Evolutionary conservation across 2,797 vertebrate species (phyloP), one percentile per base, ranked within the genome.

Genomic region (Periophthalmus magnuspinnatus): DNA sequence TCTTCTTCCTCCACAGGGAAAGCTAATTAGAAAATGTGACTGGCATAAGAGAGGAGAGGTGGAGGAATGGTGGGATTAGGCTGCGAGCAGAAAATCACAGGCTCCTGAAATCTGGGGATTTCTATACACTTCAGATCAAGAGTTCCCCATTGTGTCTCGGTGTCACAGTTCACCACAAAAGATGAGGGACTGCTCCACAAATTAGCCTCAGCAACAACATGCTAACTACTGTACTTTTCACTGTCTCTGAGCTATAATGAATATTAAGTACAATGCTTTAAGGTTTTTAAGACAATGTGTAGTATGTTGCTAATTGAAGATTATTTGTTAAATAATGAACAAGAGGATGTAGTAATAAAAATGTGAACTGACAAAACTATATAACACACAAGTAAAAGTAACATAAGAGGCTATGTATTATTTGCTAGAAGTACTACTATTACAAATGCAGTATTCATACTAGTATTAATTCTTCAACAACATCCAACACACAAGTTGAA

Each of bases 1-100:
- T 93, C 94, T 95, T 93, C 92, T 89, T 94, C 89, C 92, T 94
- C 94, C 93, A 83, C 74, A 77, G 78, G 93, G 92, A 93, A 91
- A 94, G 93, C 94, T 96, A 96, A 93, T 93, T 94, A 94, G 93
- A 94, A 95, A 95, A 94, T 91, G 93, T 91, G 95, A 94, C 91
- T 94, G 95, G 92, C 91, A 88, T 84, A 86, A 90, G 92, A 94
- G 91, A 92, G 80, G 81, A 86, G 86, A 92, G 90, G 92, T 88
- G 84, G 81, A 82, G 88, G 91, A 93, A 94, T 85, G 88, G 78
- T 91, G 88, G 93, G 90, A 92, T 91, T 85, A 90, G 89, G 88
- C 81, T 89, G 84, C 81, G 77, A 72, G 75, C 83, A 90, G 86
- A 90, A 88, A 88, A 87, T 90, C 81, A 87, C 83, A 85, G 76